These are phyloP conservation scores for Drosophila limbata DNA, from an alignment of 2,888 invertebrate species.

Conservation along the genomic window DNA sequence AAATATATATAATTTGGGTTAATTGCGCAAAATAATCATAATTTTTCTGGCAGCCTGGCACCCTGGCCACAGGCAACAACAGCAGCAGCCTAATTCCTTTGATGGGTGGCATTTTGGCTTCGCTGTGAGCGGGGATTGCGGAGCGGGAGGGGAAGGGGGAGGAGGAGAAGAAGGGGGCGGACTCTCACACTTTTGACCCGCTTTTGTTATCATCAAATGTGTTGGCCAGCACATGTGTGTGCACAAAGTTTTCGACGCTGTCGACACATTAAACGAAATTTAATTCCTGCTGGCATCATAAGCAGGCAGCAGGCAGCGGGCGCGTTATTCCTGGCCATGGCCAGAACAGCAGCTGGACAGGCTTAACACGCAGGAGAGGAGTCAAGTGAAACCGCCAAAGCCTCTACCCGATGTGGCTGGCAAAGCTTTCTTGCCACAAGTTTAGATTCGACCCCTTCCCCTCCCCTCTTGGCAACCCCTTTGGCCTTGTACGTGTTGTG, in stretches of 20 bases:
- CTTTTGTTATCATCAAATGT: conserved; percentile 77
- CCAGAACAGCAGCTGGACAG: conserved; percentile 62
- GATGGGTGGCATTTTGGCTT: conserved; percentile 34
- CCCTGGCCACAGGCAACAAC: conserved; percentile 17
- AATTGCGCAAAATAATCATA: conserved; percentile 75
- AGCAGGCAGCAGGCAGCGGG: conserved; percentile 50
- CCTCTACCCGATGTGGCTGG: conserved; percentile 48
- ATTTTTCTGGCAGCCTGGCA: conserved; percentile 55
- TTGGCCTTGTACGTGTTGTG: conserved; percentile 62
- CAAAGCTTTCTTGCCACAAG: conserved; percentile 63
- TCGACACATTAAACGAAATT: conserved; percentile 79
- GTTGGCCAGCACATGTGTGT: conserved; percentile 64
- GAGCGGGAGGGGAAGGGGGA: neutral
- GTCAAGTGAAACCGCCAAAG: conserved; percentile 59
- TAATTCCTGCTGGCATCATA: conserved; percentile 77
- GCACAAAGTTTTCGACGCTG: conserved; percentile 67
- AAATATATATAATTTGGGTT: conserved; percentile 73
- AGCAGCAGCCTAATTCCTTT: conserved; percentile 37
- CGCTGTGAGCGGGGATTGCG: neutral
- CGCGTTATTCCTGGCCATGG: conserved; percentile 13
- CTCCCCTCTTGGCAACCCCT: conserved; percentile 1
- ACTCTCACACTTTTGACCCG: conserved; percentile 60
- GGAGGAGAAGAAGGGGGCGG: too few relatives aligned
- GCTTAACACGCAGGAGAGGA: conserved; percentile 53
- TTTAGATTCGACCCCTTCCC: conserved; percentile 19